Conservation (phyloP, 2,888 invertebrate species). For the Neria commutata region DNA sequence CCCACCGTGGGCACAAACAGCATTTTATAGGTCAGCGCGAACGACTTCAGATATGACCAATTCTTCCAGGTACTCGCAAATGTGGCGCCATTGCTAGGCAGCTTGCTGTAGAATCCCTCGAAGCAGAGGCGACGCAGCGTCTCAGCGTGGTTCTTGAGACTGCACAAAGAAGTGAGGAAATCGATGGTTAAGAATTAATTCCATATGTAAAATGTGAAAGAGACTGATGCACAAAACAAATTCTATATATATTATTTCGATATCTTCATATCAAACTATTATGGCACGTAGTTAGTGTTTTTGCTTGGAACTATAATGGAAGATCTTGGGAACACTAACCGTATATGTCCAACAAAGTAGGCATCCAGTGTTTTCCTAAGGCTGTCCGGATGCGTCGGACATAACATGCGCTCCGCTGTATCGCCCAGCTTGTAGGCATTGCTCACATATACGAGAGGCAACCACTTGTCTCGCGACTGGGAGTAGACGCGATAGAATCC, state of each 20-base stretch:
- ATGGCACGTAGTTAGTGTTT: no score
- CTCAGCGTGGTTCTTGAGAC: slow-evolving; percentile 63
- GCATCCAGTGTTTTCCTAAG: slow-evolving; percentile 65
- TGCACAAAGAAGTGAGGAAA: slow-evolving; percentile 28
- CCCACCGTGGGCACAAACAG: slow-evolving; percentile 73
- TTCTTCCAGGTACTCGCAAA: slow-evolving; percentile 70
- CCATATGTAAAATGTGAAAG: no score
- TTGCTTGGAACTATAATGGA: no score
- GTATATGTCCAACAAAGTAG: slow-evolving; percentile 66
- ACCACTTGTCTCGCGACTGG: slow-evolving; percentile 44
- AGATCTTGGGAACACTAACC: slow-evolving; percentile 50
- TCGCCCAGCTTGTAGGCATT: slow-evolving; percentile 67
- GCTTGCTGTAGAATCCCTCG: slow-evolving; percentile 71
- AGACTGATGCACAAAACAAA: not conserved
- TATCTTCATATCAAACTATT: no score
- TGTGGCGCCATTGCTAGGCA: slow-evolving; percentile 70
- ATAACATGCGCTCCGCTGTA: slow-evolving; percentile 46
- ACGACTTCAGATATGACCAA: slow-evolving; percentile 65
- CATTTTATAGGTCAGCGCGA: slow-evolving; percentile 66
- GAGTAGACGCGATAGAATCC: slow-evolving; percentile 59
- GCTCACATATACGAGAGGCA: slow-evolving; percentile 71
- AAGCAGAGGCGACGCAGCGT: slow-evolving; percentile 65
- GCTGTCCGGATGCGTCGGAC: slow-evolving; percentile 56
- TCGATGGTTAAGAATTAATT: no score
- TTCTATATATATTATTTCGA: not conserved